These are phyloP conservation scores for Dendrocincla tyrannina DNA, from an alignment of 2,797 vertebrate genomes.

Conservation along the genomic window DNA sequence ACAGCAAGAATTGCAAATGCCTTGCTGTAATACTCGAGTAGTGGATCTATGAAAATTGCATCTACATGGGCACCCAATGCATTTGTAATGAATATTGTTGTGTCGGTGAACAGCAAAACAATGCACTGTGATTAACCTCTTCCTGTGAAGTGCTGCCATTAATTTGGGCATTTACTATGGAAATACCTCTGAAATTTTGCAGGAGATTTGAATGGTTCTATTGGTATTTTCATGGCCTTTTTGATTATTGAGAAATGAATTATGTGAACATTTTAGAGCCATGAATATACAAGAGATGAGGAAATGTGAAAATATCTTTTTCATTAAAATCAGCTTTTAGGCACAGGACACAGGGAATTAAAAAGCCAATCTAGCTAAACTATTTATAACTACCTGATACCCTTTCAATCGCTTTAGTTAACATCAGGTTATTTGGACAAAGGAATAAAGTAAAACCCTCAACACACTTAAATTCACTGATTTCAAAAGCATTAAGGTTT, in stretches of 20 bases:
- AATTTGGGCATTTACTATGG: slow-evolving; percentile 51
- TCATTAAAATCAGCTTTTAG: slow-evolving; percentile 19
- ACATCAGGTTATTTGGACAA: slow-evolving; percentile 10
- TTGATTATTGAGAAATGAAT: slow-evolving; percentile 58
- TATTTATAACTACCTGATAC: slow-evolving; percentile 34
- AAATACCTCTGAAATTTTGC: slow-evolving; percentile 63
- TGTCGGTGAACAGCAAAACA: slow-evolving; percentile 61
- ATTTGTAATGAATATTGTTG: slow-evolving; percentile 10
- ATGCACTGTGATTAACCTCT: slow-evolving; percentile 66
- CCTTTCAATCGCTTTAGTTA: slow-evolving; percentile 5
- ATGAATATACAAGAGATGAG: slow-evolving; percentile 42
- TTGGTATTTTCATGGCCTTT: slow-evolving; percentile 56
- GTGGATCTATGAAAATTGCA: slow-evolving; percentile 31
- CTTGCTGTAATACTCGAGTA: slow-evolving; percentile 22
- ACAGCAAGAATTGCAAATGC: not conserved
- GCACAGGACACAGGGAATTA: not conserved
- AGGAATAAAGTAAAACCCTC: slow-evolving; percentile 18
- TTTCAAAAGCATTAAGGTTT: not conserved
- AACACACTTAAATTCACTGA: not conserved
- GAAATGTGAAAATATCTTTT: slow-evolving; percentile 7
- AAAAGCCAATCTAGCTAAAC: slow-evolving; percentile 23
- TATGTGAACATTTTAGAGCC: slow-evolving; percentile 34
- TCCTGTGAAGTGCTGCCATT: slow-evolving; percentile 62
- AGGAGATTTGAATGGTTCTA: slow-evolving; percentile 58
- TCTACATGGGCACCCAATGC: slow-evolving; percentile 26